Evolutionary conservation across 2,797 vertebrate species (phyloP).

Genomic region (Mus spretus): DNA sequence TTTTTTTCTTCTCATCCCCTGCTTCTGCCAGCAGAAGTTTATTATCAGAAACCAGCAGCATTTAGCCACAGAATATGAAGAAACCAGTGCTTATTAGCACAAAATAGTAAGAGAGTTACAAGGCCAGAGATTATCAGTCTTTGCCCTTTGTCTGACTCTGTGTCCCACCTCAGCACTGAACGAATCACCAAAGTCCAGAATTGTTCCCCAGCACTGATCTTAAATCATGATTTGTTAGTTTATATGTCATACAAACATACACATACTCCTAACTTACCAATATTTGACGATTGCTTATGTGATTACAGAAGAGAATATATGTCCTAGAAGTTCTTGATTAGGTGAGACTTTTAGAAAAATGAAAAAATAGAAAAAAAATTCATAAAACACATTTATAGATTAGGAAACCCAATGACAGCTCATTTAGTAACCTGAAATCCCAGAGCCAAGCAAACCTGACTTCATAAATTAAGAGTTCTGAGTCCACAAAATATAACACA

Average conservation of each 20-base stretch:
- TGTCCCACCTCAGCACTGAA: neutral
- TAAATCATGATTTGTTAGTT: slow-evolving; percentile 45
- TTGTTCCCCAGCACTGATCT: neutral
- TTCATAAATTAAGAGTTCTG: slow-evolving; percentile 25
- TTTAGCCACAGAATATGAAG: neutral
- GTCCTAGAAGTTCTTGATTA: neutral
- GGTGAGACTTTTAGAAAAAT: slow-evolving; percentile 32
- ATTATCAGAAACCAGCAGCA: neutral
- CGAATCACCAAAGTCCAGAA: neutral
- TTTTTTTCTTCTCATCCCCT: neutral
- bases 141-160: neutral
- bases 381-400: slow-evolving; percentile 27
- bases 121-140: neutral
- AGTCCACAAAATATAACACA: neutral
- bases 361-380: neutral
- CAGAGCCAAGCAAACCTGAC: neutral
- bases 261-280: neutral
- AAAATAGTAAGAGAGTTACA: neutral
- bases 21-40: neutral
- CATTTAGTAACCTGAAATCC: neutral
- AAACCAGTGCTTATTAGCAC: neutral
- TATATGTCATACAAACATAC: neutral
- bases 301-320: neutral
- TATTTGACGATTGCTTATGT: slow-evolving; percentile 31
- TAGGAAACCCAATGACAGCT: neutral